Evolutionary conservation across 2,888 invertebrate species (phyloP).

Genomic region (Chalcosyrphus nemorum): DNA sequence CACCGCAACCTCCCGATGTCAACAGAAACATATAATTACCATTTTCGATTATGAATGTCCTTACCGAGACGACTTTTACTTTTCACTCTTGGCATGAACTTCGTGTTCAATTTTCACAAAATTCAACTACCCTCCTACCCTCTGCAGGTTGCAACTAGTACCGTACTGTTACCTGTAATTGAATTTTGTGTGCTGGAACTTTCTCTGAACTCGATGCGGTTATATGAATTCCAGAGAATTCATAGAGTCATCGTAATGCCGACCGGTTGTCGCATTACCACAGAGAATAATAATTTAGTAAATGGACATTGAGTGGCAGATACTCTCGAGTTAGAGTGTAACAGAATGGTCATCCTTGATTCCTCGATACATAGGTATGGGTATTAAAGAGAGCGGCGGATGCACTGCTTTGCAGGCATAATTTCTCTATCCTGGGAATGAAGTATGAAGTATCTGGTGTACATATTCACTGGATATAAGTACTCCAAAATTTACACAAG

Average conservation of each 20-base stretch:
- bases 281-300: conserved; percentile 72
- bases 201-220: conserved; percentile 34
- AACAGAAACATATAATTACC: conserved; percentile 50
- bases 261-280: conserved; percentile 65
- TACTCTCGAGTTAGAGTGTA: conserved; percentile 36
- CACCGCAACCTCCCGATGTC: background rate
- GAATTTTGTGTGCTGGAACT: conserved; percentile 58
- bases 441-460: conserved; percentile 11
- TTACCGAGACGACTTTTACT: conserved; percentile 61
- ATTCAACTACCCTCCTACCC: background rate
- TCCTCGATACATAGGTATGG: conserved; percentile 11
- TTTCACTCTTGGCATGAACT: conserved; percentile 60
- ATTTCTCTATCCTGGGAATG: conserved; percentile 35
- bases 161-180: conserved; percentile 69
- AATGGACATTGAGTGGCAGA: conserved; percentile 73
- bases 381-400: conserved; percentile 34
- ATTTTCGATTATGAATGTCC: conserved; percentile 67
- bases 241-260: conserved; percentile 7
- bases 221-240: conserved; percentile 27
- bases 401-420: conserved; percentile 29
- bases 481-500: conserved; percentile 48
- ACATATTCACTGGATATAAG: conserved; percentile 21
- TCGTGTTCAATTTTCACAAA: conserved; percentile 56
- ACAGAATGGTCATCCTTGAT: conserved; percentile 48
- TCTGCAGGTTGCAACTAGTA: background rate